A percentile compares a stretch with the other conserved stretches of the same genome.
Evolutionary conservation across 2,888 invertebrate genomes (phyloP).

Genomic region (Gastrophysa polygoni): DNA sequence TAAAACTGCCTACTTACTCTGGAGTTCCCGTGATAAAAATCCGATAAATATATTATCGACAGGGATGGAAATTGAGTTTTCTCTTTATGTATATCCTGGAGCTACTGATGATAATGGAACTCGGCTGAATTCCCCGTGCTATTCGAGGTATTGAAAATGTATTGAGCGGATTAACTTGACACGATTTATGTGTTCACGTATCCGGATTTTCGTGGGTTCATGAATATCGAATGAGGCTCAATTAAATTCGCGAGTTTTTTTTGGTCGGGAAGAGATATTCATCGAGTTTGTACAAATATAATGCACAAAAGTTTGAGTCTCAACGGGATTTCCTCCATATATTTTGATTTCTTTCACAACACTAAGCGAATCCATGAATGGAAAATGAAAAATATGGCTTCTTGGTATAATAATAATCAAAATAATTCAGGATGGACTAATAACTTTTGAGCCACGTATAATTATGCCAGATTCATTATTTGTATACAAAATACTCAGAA

Average conservation of each 20-base stretch:
- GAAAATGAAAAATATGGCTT: too few species aligned
- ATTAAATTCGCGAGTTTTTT: not conserved
- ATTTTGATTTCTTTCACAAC: too few species aligned
- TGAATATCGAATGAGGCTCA: not conserved
- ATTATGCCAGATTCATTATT: too few species aligned
- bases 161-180: not conserved
- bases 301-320: too few species aligned
- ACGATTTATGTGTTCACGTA: not conserved
- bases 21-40: conserved; percentile 22
- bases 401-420: too few species aligned
- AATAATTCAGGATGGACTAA: too few species aligned
- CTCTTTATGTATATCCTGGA: not conserved
- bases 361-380: too few species aligned
- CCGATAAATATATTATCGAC: conserved; percentile 21
- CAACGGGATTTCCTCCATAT: too few species aligned
- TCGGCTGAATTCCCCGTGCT: not conserved
- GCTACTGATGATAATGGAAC: not conserved
- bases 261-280: too few species aligned
- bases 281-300: too few species aligned
- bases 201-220: not conserved
- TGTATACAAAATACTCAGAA: too few species aligned
- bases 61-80: conserved; percentile 21
- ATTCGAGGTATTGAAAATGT: not conserved
- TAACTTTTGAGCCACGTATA: too few species aligned
- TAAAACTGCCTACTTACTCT: conserved; percentile 23